Evolutionary conservation across 2,888 invertebrate genomes (phyloP).

Genomic region (Meteorus cinctellus): DNA sequence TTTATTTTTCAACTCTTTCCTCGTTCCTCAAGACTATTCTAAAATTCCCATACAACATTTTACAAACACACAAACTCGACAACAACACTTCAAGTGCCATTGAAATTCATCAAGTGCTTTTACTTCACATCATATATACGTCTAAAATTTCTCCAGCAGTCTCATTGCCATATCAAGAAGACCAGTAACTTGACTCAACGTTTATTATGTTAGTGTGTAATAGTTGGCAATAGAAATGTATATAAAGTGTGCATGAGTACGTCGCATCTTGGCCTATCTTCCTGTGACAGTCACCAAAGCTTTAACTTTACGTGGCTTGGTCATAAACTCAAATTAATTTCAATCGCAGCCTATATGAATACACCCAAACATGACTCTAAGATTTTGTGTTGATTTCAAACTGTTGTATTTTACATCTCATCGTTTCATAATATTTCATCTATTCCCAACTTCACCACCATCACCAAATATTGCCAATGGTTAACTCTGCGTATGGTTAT

Average conservation of each 20-base stretch:
- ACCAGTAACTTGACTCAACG: conserved; percentile 9
- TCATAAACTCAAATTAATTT: conserved; percentile 72
- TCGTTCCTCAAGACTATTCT: neutral
- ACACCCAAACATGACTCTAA: neutral
- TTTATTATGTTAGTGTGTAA: neutral
- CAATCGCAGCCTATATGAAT: conserved; percentile 66
- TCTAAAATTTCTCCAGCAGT: neutral
- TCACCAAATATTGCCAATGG: conserved; percentile 10
- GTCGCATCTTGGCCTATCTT: conserved; percentile 49
- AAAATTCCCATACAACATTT: conserved; percentile 6
- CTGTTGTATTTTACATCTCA: conserved; percentile 10
- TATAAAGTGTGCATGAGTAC: conserved; percentile 23
- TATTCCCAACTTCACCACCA: neutral
- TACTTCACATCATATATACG: conserved; percentile 11
- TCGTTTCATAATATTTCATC: conserved; percentile 29
- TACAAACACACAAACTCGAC: neutral
- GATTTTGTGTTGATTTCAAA: neutral
- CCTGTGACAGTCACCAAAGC: conserved; percentile 48
- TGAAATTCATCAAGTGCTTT: conserved; percentile 29
- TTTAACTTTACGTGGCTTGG: conserved; percentile 59
- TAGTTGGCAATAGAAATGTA: conserved; percentile 12
- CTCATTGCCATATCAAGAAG: conserved; percentile 10
- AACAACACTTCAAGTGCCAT: conserved; percentile 15
- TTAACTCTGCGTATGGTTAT: conserved; percentile 21
- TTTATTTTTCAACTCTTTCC: neutral